phyloP scores from a whole-genome alignment of 2,113 vertebrate species.

The Trogon melanurus region DNA sequence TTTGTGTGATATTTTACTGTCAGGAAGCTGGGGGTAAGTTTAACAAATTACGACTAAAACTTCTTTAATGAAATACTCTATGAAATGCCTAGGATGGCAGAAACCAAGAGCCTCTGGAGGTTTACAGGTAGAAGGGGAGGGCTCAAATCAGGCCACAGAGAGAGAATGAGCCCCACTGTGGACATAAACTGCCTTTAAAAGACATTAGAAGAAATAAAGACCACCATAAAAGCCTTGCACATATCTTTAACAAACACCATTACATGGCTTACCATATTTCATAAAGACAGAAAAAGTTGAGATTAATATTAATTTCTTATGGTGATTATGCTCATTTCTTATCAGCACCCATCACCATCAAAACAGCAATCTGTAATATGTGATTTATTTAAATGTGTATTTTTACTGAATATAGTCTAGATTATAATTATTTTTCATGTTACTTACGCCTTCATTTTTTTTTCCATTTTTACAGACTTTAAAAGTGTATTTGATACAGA shows the following conservation, averaged over 20 bases:
- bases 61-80: background rate
- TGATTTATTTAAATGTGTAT: background rate
- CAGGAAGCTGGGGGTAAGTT: background rate
- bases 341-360: background rate
- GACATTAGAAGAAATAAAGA: conserved; percentile 14
- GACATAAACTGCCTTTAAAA: background rate
- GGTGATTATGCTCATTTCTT: background rate
- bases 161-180: background rate
- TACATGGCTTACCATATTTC: background rate
- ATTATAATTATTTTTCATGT: background rate
- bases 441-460: background rate
- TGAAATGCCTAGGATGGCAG: background rate
- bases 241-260: background rate
- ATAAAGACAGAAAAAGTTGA: background rate
- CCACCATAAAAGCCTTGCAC: background rate
- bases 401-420: background rate
- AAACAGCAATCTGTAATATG: background rate
- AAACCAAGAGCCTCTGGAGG: background rate
- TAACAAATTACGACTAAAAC: background rate
- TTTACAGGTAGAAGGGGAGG: background rate
- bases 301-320: background rate
- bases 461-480: background rate
- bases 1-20: background rate
- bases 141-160: background rate
- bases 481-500: background rate